Conservation (phyloP, 2,113 vertebrate genomes). For the Phylloscopus whistleri region DNA sequence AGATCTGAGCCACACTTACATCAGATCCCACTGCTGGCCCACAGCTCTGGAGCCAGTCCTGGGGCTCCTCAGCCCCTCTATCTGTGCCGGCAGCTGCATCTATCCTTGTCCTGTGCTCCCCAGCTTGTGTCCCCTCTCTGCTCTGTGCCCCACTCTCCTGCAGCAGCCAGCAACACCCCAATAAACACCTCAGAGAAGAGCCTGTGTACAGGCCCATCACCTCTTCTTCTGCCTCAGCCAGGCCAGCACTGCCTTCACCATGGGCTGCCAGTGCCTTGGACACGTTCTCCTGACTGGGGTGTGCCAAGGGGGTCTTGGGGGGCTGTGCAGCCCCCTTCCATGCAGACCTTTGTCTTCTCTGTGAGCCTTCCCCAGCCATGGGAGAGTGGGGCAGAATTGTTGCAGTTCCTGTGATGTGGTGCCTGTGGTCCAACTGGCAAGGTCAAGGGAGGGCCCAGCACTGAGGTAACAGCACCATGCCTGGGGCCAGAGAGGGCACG, state of each 20-base stretch:
- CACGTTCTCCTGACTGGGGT: fast-evolving
- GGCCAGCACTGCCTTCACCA: neutral
- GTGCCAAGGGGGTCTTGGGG: fast-evolving
- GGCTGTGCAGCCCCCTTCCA: neutral
- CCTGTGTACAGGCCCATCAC: neutral
- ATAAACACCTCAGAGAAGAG: neutral
- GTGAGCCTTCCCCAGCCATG: neutral
- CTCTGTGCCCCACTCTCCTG: neutral
- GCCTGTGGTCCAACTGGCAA: neutral
- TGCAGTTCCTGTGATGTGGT: fast-evolving
- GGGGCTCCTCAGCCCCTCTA: neutral
- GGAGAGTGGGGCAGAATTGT: neutral
- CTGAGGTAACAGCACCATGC: fast-evolving
- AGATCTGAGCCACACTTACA: neutral
- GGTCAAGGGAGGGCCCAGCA: fast-evolving
- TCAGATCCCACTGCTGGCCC: neutral
- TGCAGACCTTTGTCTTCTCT: neutral
- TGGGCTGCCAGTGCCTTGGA: neutral
- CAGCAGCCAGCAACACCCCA: neutral
- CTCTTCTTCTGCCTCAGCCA: neutral
- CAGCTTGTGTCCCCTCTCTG: neutral
- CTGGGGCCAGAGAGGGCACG: fast-evolving
- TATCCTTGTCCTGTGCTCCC: neutral
- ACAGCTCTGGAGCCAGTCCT: neutral
- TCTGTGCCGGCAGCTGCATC: fast-evolving